phyloP scores from a whole-genome alignment of 2,888 invertebrate species.

The Papilio gigon region DNA sequence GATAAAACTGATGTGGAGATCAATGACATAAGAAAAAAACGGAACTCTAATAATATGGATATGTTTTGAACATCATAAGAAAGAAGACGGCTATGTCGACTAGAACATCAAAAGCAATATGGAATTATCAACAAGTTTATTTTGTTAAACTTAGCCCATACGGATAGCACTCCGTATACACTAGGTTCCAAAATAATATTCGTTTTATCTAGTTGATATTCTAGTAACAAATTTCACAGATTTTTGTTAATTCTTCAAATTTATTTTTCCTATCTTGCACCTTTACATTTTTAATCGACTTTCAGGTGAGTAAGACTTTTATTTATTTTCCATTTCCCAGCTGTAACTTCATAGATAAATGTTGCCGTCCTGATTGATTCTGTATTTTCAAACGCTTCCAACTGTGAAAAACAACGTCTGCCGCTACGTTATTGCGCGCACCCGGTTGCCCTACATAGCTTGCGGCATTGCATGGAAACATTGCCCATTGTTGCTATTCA shows the following conservation, averaged over 20 bases:
- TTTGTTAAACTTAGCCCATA: too few relatives aligned
- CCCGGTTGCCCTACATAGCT: constrained; percentile 25
- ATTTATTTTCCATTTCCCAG: background rate
- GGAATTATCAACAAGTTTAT: too few relatives aligned
- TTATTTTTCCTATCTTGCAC: background rate
- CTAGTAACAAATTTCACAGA: too few relatives aligned
- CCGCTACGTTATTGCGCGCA: constrained; percentile 27
- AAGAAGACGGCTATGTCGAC: too few relatives aligned
- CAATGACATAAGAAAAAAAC: constrained; percentile 1
- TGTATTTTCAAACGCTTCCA: constrained; percentile 29
- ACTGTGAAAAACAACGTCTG: constrained; percentile 28
- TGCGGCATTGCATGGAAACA: constrained; percentile 18
- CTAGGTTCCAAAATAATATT: too few relatives aligned
- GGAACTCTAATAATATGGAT: background rate
- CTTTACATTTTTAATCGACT: background rate
- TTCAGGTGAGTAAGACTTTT: background rate
- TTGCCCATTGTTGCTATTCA: constrained; percentile 16
- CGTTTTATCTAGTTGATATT: too few relatives aligned
- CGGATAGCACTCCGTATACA: too few relatives aligned
- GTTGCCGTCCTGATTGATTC: constrained; percentile 22
- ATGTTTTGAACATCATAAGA: background rate
- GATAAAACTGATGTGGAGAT: constrained; percentile 1
- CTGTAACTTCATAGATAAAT: background rate
- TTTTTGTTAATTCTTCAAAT: too few relatives aligned
- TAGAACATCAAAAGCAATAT: too few relatives aligned